Evolutionary conservation across 2,113 vertebrate genomes (phyloP).

Genomic region (Strigops habroptila): DNA sequence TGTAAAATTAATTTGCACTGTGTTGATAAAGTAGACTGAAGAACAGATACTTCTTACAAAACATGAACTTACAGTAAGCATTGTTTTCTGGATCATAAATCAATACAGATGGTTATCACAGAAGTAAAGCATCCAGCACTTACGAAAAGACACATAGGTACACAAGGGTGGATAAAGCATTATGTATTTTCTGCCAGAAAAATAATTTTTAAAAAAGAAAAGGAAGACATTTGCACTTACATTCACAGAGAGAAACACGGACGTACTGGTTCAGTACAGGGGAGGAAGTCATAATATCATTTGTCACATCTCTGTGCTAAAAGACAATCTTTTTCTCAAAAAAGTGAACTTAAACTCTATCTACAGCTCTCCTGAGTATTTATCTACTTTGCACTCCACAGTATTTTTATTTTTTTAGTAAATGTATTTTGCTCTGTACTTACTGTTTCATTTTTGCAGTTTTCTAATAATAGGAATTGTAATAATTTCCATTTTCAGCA

Average conservation of each 20-base stretch:
- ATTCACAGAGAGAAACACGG: not conserved
- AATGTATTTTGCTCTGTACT: slow-evolving; percentile 1
- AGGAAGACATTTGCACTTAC: not conserved
- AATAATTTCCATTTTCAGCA: slow-evolving; percentile 10
- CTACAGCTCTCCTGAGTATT: not conserved
- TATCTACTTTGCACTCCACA: slow-evolving; percentile 19
- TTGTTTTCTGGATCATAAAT: not conserved
- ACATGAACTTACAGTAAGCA: not conserved
- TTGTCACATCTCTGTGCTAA: not conserved
- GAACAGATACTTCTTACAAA: not conserved
- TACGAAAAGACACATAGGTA: not conserved
- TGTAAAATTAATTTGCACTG: not conserved
- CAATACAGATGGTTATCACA: not conserved
- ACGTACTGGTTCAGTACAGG: not conserved
- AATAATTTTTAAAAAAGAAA: not conserved
- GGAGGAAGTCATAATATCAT: not conserved
- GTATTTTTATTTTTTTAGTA: slow-evolving; percentile 25
- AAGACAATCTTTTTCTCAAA: not conserved
- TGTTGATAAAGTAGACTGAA: not conserved
- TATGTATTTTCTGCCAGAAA: not conserved
- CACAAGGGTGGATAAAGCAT: not conserved
- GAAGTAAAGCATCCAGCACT: not conserved
- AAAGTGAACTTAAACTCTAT: not conserved
- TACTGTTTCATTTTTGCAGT: slow-evolving; percentile 6
- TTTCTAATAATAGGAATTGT: not conserved